Base-by-base conservation (phyloP, 2,113 vertebrate species). In the Balaeniceps rex region DNA sequence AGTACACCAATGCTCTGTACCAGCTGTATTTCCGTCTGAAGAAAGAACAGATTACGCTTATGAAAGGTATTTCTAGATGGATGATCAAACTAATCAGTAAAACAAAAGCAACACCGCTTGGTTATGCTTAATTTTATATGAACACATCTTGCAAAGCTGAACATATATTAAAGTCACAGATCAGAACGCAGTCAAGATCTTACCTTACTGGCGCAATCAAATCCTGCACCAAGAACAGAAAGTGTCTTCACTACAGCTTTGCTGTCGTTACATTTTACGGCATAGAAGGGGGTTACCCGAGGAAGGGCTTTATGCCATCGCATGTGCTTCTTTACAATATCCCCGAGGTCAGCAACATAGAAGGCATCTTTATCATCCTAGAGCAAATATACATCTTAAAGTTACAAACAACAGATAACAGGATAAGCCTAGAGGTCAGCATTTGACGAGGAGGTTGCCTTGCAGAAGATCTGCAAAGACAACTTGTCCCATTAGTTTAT, bases 151-250 rank as follows among this genome's bases (percentile, higher is more conserved):
- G 25, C 31, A 36, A 71, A 77, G 52, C 33, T 55, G 33, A 69
- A 46, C 38, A 69, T 31, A 42, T 2, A 29, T 23, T 19, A 78
- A 46, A 0, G 0, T 54, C 81, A 61, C 40, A 78, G 26, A 75
- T 8, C 11, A 76, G 52, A 84, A 79, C 9, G 65, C 0, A 65
- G 31, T 2, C 0, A 14, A 55, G 58, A 36, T 76, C 96, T 87
- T 89, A 99, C 99, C 99, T 99, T 99, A 98, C 99, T 99, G 33
- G 99, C 99, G 14, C 99, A 99, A 95, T 99, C 99, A 86, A 99
- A 99, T 54, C 99, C 99, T 19, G 99, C 98, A 52, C 99, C 99
- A 24, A 99, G 94, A 36, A 98, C 97, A 21, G 99, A 99, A 7
- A 99, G 98, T 1, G 99, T 99, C 97, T 97, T 98, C 84, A 99